Base-by-base conservation (phyloP, 2,888 invertebrate species). In the Drosophila testacea region DNA sequence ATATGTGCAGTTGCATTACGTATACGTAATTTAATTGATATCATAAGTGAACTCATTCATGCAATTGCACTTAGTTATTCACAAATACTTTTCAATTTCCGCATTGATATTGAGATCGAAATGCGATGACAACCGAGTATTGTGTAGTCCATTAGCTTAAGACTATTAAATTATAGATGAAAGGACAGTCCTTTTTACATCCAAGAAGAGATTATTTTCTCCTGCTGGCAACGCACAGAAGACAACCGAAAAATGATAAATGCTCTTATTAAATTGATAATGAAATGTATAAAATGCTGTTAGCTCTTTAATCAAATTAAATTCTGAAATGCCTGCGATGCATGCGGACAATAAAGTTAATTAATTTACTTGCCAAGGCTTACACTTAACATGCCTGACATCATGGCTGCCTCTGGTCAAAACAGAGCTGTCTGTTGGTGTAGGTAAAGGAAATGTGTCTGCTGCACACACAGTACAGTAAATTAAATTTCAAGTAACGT, bases 221-320 rank as follows among this genome's bases (percentile, higher is more conserved):
- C 11, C 16, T 13, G 16, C 16, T 16, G 16, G 16, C 16, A 16
- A 16, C 16, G 16, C 16, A 22, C n/a, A 28, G 28, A 9, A 3
- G 42, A 6, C 13, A 34, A 16, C 13, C 16, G 50, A 76, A 66
- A 65, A 71, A 78, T 78, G 64, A 69, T 75, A 73, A 83, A 83
- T 74, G 65, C 69, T 56, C 54, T 41, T 62, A 79, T 71, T 68
- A 78, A 68, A 79, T 66, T 81, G 67, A 72, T 83, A 47, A 57
- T 73, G 68, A 57, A 67, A 69, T 73, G 60, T 42, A 68, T 61
- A 42, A 71, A 74, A 75, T 69, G 72, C 69, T 71, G 69, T 77
- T 70, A 69, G 72, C 72, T 68, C 54, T 81, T 83, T 81, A 86
- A 83, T 86, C 81, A 81, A 79, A 79, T 86, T 77, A 79, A 54